Evolutionary conservation across 1,140 invertebrate species (phyloP).

Genomic region (Nephila pilipes): DNA sequence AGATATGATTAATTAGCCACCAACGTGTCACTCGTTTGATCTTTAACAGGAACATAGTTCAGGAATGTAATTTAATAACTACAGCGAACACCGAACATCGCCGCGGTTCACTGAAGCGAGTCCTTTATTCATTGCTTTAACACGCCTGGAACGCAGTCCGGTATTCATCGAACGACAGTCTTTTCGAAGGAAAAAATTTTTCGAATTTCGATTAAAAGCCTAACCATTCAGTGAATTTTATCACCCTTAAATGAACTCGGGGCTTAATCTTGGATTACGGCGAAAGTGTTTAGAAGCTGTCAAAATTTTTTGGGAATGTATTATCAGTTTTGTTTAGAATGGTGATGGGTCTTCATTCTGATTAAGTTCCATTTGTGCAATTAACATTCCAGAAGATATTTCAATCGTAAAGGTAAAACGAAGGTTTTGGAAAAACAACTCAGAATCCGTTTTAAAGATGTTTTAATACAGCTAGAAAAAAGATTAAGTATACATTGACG

Average conservation of each 20-base stretch:
- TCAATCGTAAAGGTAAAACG: no score
- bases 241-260: background rate
- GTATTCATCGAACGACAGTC: background rate
- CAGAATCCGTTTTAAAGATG: no score
- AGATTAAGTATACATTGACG: no score
- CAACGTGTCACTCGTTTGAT: background rate
- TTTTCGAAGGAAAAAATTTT: background rate
- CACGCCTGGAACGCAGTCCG: background rate
- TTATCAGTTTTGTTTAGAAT: background rate
- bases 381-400: background rate
- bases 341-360: background rate
- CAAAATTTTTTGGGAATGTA: background rate
- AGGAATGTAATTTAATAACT: background rate
- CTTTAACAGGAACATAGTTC: background rate
- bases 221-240: background rate
- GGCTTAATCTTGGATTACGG: background rate
- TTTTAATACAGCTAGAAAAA: no score
- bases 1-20: slow-evolving; percentile 24
- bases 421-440: no score
- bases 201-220: background rate
- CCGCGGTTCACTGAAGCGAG: background rate
- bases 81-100: background rate
- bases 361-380: background rate
- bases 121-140: background rate
- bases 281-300: background rate